Base-by-base conservation (phyloP, 2,113 vertebrate species). In the Vulpes ferrilata region DNA sequence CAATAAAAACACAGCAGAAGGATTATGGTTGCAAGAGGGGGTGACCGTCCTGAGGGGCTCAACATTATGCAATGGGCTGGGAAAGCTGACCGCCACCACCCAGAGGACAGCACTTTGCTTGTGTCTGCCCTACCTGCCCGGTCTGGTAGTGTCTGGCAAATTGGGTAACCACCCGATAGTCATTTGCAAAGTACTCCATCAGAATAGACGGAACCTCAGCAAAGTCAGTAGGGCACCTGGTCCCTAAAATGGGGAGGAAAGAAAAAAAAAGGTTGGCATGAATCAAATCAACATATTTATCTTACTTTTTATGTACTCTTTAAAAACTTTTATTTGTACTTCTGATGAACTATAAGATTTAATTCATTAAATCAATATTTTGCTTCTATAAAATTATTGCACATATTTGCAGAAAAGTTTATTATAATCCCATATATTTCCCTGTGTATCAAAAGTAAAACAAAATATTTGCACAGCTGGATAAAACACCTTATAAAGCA, bases 131-230 rank as follows among this genome's bases (percentile, higher is more conserved):
- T 99, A 99, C 99, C 99, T 99, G 99, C 96, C 99, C 99, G 0
- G 99, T 99, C 98, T 99, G 99, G 98, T 99, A 99, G 97, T 99
- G 99, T 11, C 99, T 99, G 95, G 99, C 99, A 98, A 99, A 99
- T 96, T 99, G 99, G 98, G 99, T 99, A 94, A 99, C 99, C 78
- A 99, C 99, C 80, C 99, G 99, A 95, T 99, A 99, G 98, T 99
- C 99, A 30, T 99, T 99, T 90, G 99, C 99, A 98, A 99, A 99
- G 96, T 99, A 99, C 97, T 99, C 99, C 99, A 99, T 99, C 88
- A 99, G 98, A 97, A 99, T 99, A 86, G 99, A 99, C 1, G 99
- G 99, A 51, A 99, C 99, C 98, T 99, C 99, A 8, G 99, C 99
- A 97, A 99, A 99, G 98, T 99, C 99, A 27, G 99, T 99, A 5